A percentile compares a stretch with the other conserved stretches of the same genome.
These are phyloP conservation scores for Carpatolechia fugitivella DNA, from an alignment of 2,888 invertebrate species.

Conservation along the genomic window DNA sequence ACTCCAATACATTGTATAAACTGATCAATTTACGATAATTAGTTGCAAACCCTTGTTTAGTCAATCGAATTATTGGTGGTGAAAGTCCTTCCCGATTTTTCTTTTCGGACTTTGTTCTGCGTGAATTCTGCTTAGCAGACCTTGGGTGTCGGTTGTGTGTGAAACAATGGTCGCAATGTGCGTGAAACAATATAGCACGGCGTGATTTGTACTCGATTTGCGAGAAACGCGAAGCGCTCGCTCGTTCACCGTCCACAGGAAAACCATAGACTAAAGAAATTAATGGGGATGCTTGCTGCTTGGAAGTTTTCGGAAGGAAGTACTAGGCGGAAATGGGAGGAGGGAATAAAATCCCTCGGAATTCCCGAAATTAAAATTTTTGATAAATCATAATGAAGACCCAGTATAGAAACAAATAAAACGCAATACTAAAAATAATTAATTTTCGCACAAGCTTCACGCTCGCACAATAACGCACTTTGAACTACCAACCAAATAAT, in stretches of 20 bases:
- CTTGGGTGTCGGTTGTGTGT: conserved; percentile 35
- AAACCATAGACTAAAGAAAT: conserved; percentile 49
- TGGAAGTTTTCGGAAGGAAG: background rate
- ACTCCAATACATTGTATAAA: conserved; percentile 62
- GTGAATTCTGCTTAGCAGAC: conserved; percentile 33
- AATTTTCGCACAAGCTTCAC: too few relatives aligned
- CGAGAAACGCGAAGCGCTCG: conserved; percentile 42
- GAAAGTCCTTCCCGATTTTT: conserved; percentile 51
- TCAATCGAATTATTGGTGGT: conserved; percentile 71
- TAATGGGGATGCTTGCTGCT: conserved; percentile 4
- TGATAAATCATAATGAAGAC: too few relatives aligned
- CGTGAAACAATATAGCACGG: conserved; percentile 52
- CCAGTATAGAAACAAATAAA: too few relatives aligned
- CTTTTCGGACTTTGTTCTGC: conserved; percentile 11
- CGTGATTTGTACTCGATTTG: conserved; percentile 53
- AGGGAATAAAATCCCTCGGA: too few relatives aligned
- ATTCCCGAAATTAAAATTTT: too few relatives aligned
- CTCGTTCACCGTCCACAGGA: conserved; percentile 39
- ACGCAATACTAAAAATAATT: too few relatives aligned
- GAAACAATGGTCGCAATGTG: conserved; percentile 36
- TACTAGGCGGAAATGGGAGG: background rate
- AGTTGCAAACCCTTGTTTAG: conserved; percentile 47
- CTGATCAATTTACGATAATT: conserved; percentile 30
- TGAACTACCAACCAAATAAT: too few relatives aligned
- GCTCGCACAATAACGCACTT: too few relatives aligned